phyloP scores from a whole-genome alignment of 2,888 invertebrate genomes.

The Neoscelio sp. region DNA sequence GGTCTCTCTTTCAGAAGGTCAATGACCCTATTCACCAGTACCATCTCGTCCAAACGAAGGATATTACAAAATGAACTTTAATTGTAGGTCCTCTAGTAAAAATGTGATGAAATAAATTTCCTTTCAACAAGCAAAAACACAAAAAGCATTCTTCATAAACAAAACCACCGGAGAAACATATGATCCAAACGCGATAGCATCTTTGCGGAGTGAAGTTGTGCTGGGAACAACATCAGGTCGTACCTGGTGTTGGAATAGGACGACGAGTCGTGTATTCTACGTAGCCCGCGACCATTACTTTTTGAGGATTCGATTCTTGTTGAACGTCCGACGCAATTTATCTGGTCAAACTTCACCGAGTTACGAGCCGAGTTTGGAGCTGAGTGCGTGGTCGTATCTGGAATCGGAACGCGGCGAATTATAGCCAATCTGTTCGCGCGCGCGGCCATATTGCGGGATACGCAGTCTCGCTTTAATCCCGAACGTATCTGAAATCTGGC shows the following conservation, averaged over 20 bases:
- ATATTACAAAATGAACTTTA: too few relatives aligned
- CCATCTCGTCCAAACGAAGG: too few relatives aligned
- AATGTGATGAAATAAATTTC: too few relatives aligned
- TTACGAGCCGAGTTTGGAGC: constrained; percentile 48
- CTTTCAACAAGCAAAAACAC: too few relatives aligned
- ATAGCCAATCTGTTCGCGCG: constrained; percentile 52
- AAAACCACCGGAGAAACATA: not conserved
- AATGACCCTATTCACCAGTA: too few relatives aligned
- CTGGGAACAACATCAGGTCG: not conserved
- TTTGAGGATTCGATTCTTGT: constrained; percentile 57
- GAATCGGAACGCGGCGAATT: constrained; percentile 57
- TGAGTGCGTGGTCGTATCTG: constrained; percentile 57
- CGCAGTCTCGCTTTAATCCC: constrained; percentile 45
- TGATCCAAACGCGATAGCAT: constrained; percentile 22
- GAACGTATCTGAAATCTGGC: constrained; percentile 63
- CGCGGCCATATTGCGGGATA: constrained; percentile 40
- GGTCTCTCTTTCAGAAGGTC: too few relatives aligned
- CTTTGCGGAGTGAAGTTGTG: constrained; percentile 1
- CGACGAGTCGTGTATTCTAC: constrained; percentile 26
- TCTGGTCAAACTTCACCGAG: constrained; percentile 61
- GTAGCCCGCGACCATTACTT: constrained; percentile 35
- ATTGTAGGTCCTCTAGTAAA: too few relatives aligned
- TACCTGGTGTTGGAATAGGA: constrained; percentile 31
- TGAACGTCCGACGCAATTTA: constrained; percentile 51
- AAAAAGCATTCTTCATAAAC: constrained; percentile 7